phyloP scores from a whole-genome alignment of 1,140 invertebrate genomes.

The Cherax quadricarinatus region DNA sequence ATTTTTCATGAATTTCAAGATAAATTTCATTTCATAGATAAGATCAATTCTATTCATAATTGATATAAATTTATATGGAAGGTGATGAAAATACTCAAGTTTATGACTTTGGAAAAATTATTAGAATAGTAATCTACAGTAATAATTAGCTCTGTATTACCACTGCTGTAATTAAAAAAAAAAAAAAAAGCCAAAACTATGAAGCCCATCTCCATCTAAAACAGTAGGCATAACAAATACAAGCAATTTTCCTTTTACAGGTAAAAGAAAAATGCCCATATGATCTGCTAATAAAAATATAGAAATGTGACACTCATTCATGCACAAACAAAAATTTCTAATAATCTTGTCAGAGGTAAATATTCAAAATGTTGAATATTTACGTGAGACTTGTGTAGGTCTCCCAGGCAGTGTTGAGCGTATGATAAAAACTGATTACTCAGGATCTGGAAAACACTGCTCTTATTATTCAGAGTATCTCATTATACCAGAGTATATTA shows the following conservation, averaged over 20 bases:
- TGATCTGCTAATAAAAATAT: not conserved
- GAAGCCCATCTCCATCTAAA: slow-evolving; percentile 13
- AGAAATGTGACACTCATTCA: slow-evolving; percentile 32
- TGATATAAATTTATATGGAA: not conserved
- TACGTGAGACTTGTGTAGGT: not conserved
- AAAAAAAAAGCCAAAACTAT: not conserved
- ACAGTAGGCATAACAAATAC: not conserved
- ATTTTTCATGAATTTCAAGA: not conserved
- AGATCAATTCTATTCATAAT: not conserved
- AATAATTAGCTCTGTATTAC: not conserved
- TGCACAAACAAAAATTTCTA: slow-evolving; percentile 30
- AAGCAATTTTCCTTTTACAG: not conserved
- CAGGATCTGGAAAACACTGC: slow-evolving; percentile 7
- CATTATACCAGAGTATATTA: not conserved
- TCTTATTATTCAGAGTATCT: not conserved
- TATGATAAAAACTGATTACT: slow-evolving; percentile 28
- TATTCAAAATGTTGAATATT: slow-evolving; percentile 25
- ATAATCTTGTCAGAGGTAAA: not conserved
- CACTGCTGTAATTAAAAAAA: not conserved
- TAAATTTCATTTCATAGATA: not conserved
- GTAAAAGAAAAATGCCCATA: slow-evolving; percentile 13
- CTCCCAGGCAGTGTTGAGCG: slow-evolving; percentile 50
- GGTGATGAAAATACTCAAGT: too few species aligned
- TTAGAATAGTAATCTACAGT: not conserved
- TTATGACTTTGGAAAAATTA: not conserved